These are phyloP conservation scores for Schizothorax lantsangensis DNA, from an alignment of 2,797 vertebrate genomes.

Conservation along the genomic window DNA sequence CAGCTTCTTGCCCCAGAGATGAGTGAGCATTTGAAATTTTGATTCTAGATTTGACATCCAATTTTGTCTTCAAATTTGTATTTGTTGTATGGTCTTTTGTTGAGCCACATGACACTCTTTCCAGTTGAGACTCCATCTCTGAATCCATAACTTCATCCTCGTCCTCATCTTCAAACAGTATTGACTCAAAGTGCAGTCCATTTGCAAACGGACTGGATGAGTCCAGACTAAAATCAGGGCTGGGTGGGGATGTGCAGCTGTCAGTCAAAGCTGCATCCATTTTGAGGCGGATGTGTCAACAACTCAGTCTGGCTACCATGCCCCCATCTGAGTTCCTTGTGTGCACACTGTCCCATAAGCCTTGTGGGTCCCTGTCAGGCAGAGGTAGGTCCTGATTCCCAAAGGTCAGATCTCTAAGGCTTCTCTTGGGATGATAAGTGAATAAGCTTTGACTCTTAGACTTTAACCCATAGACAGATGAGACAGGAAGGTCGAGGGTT, in stretches of 20 bases:
- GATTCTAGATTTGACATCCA: conserved; percentile 8
- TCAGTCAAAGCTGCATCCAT: conserved; percentile 52
- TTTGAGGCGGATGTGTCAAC: conserved; percentile 33
- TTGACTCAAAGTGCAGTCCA: conserved; percentile 82
- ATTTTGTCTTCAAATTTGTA: conserved; percentile 26
- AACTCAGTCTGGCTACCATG: conserved; percentile 5
- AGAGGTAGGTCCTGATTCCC: conserved; percentile 78
- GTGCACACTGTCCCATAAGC: conserved; percentile 59
- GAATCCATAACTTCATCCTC: conserved; percentile 60
- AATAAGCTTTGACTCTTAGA: conserved; percentile 79
- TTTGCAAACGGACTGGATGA: conserved; percentile 80
- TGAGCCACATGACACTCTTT: conserved; percentile 34
- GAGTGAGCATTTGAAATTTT: conserved; percentile 38
- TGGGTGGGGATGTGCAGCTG: conserved; percentile 73
- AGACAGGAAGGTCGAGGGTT: conserved; percentile 72
- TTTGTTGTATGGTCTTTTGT: conserved; percentile 25
- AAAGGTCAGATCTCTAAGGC: conserved; percentile 88
- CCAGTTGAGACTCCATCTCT: not conserved
- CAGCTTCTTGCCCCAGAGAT: conserved; percentile 69
- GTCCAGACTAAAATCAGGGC: conserved; percentile 80
- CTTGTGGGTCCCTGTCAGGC: conserved; percentile 43
- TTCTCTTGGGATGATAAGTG: conserved; percentile 85
- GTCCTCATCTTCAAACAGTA: conserved; percentile 79
- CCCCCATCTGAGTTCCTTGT: conserved; percentile 37
- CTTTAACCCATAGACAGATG: conserved; percentile 76